Base-by-base conservation (phyloP, 2,888 invertebrate genomes). In the Creontiades dilutus region DNA sequence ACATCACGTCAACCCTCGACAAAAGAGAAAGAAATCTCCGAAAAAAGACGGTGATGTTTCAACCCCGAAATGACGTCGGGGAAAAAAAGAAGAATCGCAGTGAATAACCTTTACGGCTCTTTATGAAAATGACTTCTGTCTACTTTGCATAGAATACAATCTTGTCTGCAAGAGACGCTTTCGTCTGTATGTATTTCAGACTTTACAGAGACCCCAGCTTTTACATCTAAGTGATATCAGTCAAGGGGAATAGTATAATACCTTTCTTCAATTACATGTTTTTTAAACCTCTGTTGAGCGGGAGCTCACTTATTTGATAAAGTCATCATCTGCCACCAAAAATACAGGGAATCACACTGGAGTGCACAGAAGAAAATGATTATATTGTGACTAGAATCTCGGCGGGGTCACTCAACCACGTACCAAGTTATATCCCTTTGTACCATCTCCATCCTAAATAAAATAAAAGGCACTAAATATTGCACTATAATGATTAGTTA, bases 141-240 rank as follows among this genome's bases (percentile, higher is more conserved):
- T 86, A 47, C 68, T 86, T 86, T 86, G 86, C 86, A 86, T 86
- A 86, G 19, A 86, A 75, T 76, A 86, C 86, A 75, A 86, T 75
- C 86, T 27, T 23, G 48, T 76, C 48, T 28, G 82, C 19, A 48
- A 27, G 27, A 82, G 52, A 46, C 4, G 55, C 12, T 48, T 28
- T 5, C 48, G 82, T 47, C 52, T 82, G 27, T 82, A n/a, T 82
- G 82, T 82, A 55, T 46, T 46, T 80, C 46, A 27, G 11, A n/a
- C 55, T 82, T 47, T 14, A 23, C 47, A 82, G 82, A 16, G 23
- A 2, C 48, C 23, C 19, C 68, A 5, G 23, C 23, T 23, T 68
- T 68, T 23, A 68, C 23, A 68, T 61, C 68, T 23, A 23, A 3
- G 12, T n/a, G 57, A 57, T 85, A 85, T 57, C 85, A 57, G 57